Evolutionary conservation across 2,113 vertebrate genomes (phyloP).

Genomic region (Madoqua kirkii): DNA sequence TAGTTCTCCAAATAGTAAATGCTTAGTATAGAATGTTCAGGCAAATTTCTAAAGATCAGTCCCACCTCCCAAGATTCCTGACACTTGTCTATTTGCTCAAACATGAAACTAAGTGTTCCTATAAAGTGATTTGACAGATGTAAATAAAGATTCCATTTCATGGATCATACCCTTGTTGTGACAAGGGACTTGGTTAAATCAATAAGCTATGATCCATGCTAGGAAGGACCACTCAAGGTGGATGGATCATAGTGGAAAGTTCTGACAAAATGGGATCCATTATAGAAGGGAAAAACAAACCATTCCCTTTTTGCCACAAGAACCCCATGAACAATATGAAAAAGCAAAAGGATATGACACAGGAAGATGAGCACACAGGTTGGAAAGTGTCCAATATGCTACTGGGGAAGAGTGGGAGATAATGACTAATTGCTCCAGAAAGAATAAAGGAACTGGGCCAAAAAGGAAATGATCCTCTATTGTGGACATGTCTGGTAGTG

Average conservation of each 20-base stretch:
- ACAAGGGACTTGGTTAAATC: background rate
- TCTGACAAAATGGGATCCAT: background rate
- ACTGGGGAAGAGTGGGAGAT: background rate
- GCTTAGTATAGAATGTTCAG: background rate
- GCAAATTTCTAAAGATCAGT: background rate
- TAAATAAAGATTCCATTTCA: background rate
- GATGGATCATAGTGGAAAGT: background rate
- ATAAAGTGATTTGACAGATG: background rate
- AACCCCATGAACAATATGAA: background rate
- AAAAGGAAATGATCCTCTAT: background rate
- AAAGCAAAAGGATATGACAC: background rate
- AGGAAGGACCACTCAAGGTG: background rate
- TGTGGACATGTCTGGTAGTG: background rate
- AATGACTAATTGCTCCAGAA: background rate
- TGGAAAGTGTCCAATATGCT: background rate
- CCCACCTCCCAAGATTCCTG: background rate
- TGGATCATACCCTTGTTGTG: background rate
- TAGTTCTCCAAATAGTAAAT: background rate
- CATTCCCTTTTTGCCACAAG: background rate
- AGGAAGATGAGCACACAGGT: background rate
- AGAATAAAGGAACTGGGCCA: background rate
- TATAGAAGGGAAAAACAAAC: background rate
- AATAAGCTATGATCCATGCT: background rate
- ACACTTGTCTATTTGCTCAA: background rate
- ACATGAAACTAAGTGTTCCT: background rate